phyloP scores from a whole-genome alignment of 2,113 vertebrate genomes.

The Malurus cyaneus region DNA sequence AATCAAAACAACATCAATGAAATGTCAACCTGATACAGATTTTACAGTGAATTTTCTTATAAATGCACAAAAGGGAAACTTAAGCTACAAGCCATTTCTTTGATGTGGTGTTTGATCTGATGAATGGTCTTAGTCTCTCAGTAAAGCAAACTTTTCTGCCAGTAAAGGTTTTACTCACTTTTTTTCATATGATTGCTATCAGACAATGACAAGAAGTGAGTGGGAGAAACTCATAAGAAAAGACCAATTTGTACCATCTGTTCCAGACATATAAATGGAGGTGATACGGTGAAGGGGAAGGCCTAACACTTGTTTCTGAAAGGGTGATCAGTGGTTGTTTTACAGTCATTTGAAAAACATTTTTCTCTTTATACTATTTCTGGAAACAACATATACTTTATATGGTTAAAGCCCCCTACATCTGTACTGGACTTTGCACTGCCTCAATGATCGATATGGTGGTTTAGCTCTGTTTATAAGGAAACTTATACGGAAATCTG shows the following conservation, averaged over 20 bases:
- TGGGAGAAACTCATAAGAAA: background rate
- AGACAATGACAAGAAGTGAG: background rate
- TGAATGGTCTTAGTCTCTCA: background rate
- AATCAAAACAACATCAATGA: background rate
- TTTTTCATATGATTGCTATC: background rate
- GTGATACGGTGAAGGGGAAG: background rate
- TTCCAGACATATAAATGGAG: background rate
- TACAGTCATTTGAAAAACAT: background rate
- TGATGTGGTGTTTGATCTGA: background rate
- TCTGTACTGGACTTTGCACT: background rate
- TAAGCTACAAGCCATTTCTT: background rate
- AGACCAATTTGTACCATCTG: background rate
- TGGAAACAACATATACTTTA: background rate
- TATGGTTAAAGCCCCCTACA: background rate
- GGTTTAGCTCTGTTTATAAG: background rate
- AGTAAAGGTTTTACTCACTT: background rate
- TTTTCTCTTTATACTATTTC: background rate
- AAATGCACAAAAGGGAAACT: background rate
- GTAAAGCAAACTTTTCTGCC: background rate
- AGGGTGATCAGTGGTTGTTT: background rate
- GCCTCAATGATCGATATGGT: background rate
- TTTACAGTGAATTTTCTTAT: background rate
- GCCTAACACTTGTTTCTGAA: background rate
- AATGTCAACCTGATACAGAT: background rate
- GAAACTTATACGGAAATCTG: background rate